Conservation (phyloP, 2,888 invertebrate genomes). For the Elmis aenea region DNA sequence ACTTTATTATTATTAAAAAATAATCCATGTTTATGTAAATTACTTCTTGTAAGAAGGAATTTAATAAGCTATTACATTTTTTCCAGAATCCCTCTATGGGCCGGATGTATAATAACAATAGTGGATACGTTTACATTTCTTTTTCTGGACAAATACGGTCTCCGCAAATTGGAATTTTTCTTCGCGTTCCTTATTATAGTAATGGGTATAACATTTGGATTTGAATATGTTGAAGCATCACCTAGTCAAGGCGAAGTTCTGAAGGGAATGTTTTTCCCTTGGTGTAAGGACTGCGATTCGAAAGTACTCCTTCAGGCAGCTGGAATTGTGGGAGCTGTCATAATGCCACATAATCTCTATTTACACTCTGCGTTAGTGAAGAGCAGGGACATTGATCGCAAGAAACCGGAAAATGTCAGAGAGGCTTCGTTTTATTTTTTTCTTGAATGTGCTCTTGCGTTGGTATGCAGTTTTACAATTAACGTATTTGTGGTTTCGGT, state of each 20-base stretch:
- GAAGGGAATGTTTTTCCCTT: constrained; percentile 73
- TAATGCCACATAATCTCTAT: constrained; percentile 90
- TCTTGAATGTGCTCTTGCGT: constrained; percentile 69
- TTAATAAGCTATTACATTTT: constrained; percentile 18
- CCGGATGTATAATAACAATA: constrained; percentile 77
- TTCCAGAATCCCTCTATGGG: constrained; percentile 71
- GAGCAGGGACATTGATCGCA: constrained; percentile 74
- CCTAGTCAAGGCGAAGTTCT: constrained; percentile 66
- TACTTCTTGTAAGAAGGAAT: too few relatives aligned
- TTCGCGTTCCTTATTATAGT: constrained; percentile 75
- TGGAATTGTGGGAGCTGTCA: constrained; percentile 76
- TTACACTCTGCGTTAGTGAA: constrained; percentile 85
- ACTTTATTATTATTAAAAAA: too few relatives aligned
- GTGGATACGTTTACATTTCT: constrained; percentile 83
- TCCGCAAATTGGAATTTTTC: constrained; percentile 75
- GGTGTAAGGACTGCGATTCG: constrained; percentile 65
- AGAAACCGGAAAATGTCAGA: constrained; percentile 60
- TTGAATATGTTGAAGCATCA: constrained; percentile 68
- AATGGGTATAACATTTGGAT: constrained; percentile 86
- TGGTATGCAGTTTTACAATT: constrained; percentile 76
- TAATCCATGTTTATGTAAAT: too few relatives aligned
- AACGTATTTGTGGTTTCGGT: constrained; percentile 84
- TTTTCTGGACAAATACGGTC: constrained; percentile 76
- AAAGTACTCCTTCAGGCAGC: constrained; percentile 66
- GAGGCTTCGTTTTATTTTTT: constrained; percentile 84